Conservation (phyloP, 2,888 invertebrate species). For the Rhodophaea formosa region DNA sequence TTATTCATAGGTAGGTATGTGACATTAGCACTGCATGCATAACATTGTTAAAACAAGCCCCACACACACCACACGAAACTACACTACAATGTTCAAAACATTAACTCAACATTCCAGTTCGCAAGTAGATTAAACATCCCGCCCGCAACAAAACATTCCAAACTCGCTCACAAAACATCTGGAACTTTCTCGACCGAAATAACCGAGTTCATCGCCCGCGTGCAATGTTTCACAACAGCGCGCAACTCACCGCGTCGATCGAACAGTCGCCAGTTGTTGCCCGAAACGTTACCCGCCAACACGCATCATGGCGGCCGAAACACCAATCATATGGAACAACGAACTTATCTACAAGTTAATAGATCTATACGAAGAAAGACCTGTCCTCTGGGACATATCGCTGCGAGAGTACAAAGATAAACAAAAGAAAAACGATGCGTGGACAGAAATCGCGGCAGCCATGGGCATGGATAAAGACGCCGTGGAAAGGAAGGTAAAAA, state of each 20-base stretch:
- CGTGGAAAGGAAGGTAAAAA: conserved; percentile 9
- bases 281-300: not conserved
- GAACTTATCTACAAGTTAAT: conserved; percentile 5
- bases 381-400: not conserved
- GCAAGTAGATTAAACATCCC: not conserved
- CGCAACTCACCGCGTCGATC: conserved; percentile 7
- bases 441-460: not conserved
- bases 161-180: not conserved
- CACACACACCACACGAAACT: no score
- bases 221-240: conserved; percentile 2
- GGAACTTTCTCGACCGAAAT: not conserved
- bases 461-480: conserved; percentile 1
- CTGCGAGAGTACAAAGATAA: conserved; percentile 1
- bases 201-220: not conserved
- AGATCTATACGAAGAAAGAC: not conserved
- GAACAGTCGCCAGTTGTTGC: conserved; percentile 4
- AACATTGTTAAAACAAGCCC: no score
- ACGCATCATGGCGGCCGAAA: not conserved
- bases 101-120: not conserved
- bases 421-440: conserved; percentile 3
- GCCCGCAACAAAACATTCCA: not conserved
- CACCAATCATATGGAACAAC: not conserved
- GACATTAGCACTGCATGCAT: no score
- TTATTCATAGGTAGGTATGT: no score
- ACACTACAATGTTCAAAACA: not conserved